Evolutionary conservation across 2,797 vertebrate genomes (phyloP), one percentile per base, ranked within the genome.

Genomic region (Vespertilio murinus): DNA sequence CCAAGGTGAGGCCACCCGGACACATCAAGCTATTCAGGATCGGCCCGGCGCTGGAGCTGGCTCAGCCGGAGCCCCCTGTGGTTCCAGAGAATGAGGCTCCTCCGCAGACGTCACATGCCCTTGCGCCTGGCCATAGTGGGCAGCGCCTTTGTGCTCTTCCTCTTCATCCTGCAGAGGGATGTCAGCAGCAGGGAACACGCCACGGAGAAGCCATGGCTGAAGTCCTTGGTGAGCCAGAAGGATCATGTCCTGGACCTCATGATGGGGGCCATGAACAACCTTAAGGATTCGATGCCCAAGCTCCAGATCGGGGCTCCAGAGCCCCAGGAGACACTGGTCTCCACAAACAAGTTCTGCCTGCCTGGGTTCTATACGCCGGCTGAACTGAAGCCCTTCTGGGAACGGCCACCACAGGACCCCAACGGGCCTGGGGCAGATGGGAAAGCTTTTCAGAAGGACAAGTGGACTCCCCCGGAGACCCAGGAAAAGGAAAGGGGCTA

Each of bases 291-390:
- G 0, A 98, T 98, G 97, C 98, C 98, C 1, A 98, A 98, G 47
- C 98, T 99, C 95, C 99, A 99, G 98, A 99, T 99, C 17, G 56
- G 98, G 3, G 98, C 99, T 7, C 99, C 99, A 0, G 97, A 98
- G 59, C 96, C 61, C 45, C 98, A 97, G 0, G 93, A 96, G 18
- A 96, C 85, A 2, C 45, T 56, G 0, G 88, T 80, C 83, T 96
- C 98, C 61, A 49, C 98, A 28, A 64, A 59, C 70, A 97, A 97
- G 40, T 97, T 98, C 64, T 99, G 99, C 97, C 98, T 98, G 0
- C 42, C 98, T 0, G 99, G 99, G 1, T 99, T 98, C 97, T 99
- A 99, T 93, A 98, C 97, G 0, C 97, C 97, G 4, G 97, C 95
- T 0, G 99, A 99, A 83, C 98, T 99, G 33, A 99, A 98, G 70